Evolutionary conservation across 2,888 invertebrate genomes (phyloP), one percentile per base, ranked within the genome.

Genomic region (Noctuana brunneofusca): DNA sequence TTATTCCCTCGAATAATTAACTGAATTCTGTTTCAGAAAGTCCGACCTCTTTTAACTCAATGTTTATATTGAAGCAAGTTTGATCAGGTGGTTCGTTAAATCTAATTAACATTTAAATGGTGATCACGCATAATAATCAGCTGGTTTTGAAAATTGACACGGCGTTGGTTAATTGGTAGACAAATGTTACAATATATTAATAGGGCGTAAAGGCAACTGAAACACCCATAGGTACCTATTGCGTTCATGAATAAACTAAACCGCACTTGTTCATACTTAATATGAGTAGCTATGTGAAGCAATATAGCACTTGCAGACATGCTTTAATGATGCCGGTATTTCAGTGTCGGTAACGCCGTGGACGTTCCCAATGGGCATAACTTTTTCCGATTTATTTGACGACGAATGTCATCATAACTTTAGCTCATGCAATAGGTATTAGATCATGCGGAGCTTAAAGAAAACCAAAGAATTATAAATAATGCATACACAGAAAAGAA

Each of bases 61-160:
- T 75, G 68, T 74, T 74, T 74, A 70, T 72, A 76, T 68, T 69
- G 68, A 69, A 68, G 68, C 65, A 65, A 64, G 79, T 89, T 85
- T 88, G 81, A 80, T 85, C 90, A 90, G 88, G 85, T 90, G 90
- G 74, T 72, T 68, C 73, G 77, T 81, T 84, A 86, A 87, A 87
- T 86, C 80, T 88, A 89, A 89, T 90, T 90, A 90, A 81, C 90
- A 90, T 90, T 87, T 87, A 89, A 89, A 90, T 89, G 88, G 82
- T 89, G 84, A 88, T 80, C 89, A 89, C 84, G 89, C 87, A 89
- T 90, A 87, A 87, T 88, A 87, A 89, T 89, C 86, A 89, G 84
- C 75, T 84, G 82, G 83, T 78, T 85, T 79, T 81, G 79, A 84
- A 85, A 83, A 85, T 80, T 80, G 79, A 78, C 76, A 77, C 81